These are phyloP conservation scores for Drosophila sucinea DNA, from an alignment of 1,140 invertebrate genomes.

Conservation along the genomic window DNA sequence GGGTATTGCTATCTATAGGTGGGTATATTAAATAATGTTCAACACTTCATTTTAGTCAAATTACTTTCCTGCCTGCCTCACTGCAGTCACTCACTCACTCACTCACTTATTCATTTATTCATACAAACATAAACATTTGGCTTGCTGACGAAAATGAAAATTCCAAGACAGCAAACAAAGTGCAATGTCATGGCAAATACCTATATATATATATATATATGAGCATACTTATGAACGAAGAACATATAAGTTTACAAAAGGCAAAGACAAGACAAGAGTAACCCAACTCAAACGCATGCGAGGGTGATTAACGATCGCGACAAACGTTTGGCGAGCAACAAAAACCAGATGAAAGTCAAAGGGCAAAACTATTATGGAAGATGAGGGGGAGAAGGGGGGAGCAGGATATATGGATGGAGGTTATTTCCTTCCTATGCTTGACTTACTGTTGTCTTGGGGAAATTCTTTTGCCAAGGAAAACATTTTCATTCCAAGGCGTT, in stretches of 20 bases:
- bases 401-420: slow-evolving; percentile 12
- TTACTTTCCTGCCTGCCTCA: background rate
- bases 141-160: slow-evolving; percentile 48
- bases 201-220: slow-evolving; percentile 16
- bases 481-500: slow-evolving; percentile 78
- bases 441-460: slow-evolving; percentile 42
- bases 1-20: no score
- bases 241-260: background rate
- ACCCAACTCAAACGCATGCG: slow-evolving; percentile 16
- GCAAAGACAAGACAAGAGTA: slow-evolving; percentile 38
- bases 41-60: slow-evolving; percentile 1
- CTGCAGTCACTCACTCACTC: background rate
- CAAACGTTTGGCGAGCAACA: slow-evolving; percentile 45
- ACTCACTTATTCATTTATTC: background rate
- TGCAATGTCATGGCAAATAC: slow-evolving; percentile 55
- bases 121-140: slow-evolving; percentile 41
- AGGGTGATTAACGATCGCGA: slow-evolving; percentile 73
- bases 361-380: slow-evolving; percentile 3
- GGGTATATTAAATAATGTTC: no score
- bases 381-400: background rate
- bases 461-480: slow-evolving; percentile 74
- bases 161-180: slow-evolving; percentile 47
- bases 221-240: background rate
- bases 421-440: slow-evolving; percentile 17
- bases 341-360: slow-evolving; percentile 52